These are phyloP conservation scores for Alcedo quadribrachys DNA, from an alignment of 2,797 vertebrate genomes.

Conservation along the genomic window DNA sequence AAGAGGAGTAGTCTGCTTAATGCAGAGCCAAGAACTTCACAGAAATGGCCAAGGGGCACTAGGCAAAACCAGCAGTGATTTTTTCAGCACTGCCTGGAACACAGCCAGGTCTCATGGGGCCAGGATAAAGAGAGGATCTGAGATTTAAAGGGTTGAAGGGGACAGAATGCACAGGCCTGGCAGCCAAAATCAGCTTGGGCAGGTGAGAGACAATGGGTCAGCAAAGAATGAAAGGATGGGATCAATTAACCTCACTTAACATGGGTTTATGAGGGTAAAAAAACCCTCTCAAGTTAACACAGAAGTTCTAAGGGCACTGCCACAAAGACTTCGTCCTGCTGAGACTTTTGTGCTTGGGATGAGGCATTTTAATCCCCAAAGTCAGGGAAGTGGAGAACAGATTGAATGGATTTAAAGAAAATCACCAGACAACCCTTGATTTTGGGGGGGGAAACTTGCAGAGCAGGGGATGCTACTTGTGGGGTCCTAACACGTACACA, in stretches of 20 bases:
- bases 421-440: neutral
- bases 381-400: neutral
- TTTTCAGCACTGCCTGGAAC: slow-evolving; percentile 31
- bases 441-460: neutral
- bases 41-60: neutral
- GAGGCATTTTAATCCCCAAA: neutral
- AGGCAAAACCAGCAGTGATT: slow-evolving; percentile 54
- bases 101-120: neutral
- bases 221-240: neutral
- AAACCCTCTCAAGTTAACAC: neutral
- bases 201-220: slow-evolving; percentile 26
- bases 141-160: neutral
- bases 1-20: slow-evolving; percentile 9
- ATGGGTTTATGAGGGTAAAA: neutral
- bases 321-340: neutral
- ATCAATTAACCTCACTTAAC: slow-evolving; percentile 43
- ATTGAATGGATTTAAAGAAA: neutral
- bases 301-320: neutral
- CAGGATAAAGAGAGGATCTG: neutral
- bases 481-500: neutral
- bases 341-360: neutral
- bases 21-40: slow-evolving; percentile 28
- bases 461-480: neutral
- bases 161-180: neutral
- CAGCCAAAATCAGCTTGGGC: neutral